These are phyloP conservation scores for Cyprinodon variegatus DNA, from an alignment of 2,113 vertebrate species.

Conservation along the genomic window DNA sequence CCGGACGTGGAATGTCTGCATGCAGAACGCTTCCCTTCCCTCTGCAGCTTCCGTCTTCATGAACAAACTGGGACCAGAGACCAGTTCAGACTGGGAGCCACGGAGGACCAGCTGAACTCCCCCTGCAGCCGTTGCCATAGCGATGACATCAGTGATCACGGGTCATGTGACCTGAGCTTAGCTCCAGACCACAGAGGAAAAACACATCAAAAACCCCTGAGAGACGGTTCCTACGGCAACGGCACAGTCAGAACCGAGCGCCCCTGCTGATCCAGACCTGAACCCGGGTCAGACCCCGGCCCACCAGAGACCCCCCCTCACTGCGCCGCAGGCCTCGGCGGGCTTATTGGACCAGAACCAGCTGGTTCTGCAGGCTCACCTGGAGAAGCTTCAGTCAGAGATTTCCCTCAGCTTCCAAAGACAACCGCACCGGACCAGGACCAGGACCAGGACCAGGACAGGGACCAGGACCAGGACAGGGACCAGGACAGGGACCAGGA, in stretches of 20 bases:
- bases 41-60: too few species aligned
- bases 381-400: not conserved
- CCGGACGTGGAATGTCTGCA: too few species aligned
- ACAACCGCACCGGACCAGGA: not conserved
- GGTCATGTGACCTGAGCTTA: conserved; percentile 46
- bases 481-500: too few species aligned
- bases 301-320: not conserved
- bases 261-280: not conserved
- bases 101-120: too few species aligned
- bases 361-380: not conserved
- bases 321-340: not conserved
- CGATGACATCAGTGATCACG: conserved; percentile 16
- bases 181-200: not conserved
- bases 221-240: not conserved
- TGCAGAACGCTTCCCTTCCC: too few species aligned
- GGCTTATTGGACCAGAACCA: not conserved
- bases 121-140: not conserved
- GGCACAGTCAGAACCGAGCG: not conserved
- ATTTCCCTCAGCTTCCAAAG: too few species aligned
- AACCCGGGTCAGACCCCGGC: too few species aligned
- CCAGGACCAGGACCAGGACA: too few species aligned
- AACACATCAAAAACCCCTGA: not conserved
- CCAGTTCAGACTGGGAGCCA: too few species aligned
- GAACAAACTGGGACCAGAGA: too few species aligned
- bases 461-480: too few species aligned